These are phyloP conservation scores for Ptychadena robeensis DNA, from an alignment of 2,797 vertebrate species.

Conservation along the genomic window DNA sequence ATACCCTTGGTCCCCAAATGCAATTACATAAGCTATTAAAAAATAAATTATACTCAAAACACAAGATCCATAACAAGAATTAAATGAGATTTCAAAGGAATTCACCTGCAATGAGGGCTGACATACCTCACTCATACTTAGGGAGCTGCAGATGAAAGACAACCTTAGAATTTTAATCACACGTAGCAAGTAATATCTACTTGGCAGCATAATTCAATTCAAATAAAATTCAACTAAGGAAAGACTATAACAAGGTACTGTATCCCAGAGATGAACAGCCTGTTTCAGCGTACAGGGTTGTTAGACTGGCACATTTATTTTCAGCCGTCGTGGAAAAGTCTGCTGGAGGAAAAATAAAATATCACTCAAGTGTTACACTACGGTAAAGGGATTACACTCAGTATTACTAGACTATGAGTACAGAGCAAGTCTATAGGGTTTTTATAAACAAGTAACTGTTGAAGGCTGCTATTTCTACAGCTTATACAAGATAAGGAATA, in stretches of 20 bases:
- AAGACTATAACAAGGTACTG: slow-evolving; percentile 33
- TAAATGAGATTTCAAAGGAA: slow-evolving; percentile 64
- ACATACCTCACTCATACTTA: slow-evolving; percentile 64
- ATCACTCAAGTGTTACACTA: slow-evolving; percentile 12
- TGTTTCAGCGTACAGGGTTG: slow-evolving; percentile 3
- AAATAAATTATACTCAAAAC: slow-evolving; percentile 68
- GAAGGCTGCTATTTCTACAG: not conserved
- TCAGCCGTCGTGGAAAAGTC: slow-evolving; percentile 14
- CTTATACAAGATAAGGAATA: not conserved
- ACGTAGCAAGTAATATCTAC: slow-evolving; percentile 66
- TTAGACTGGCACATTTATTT: slow-evolving; percentile 15
- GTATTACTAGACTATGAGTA: not conserved
- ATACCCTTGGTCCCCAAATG: slow-evolving; percentile 64
- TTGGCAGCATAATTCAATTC: slow-evolving; percentile 64
- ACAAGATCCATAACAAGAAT: slow-evolving; percentile 66
- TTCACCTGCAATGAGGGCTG: slow-evolving; percentile 66
- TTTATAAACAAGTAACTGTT: slow-evolving; percentile 9
- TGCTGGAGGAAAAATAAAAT: slow-evolving; percentile 38
- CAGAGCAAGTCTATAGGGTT: slow-evolving; percentile 4
- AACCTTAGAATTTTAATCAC: slow-evolving; percentile 66
- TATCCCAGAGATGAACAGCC: slow-evolving; percentile 47
- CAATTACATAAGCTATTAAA: slow-evolving; percentile 68
- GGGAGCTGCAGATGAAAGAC: slow-evolving; percentile 63
- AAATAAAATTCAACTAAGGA: slow-evolving; percentile 56
- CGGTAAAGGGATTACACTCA: not conserved